These are phyloP conservation scores for Prolemur simus DNA, from an alignment of 2,113 vertebrate species.

Conservation along the genomic window DNA sequence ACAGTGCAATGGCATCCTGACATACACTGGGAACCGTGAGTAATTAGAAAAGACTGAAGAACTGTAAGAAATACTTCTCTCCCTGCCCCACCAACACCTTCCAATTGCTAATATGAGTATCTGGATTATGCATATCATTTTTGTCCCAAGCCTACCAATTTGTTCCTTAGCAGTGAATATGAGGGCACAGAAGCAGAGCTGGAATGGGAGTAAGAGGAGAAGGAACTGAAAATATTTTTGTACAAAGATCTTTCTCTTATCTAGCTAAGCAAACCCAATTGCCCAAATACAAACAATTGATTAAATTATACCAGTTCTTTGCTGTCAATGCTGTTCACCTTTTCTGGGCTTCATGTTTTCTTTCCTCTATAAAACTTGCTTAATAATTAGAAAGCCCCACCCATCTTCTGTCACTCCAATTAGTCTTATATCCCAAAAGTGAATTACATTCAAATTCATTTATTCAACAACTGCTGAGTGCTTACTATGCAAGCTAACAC, in stretches of 20 bases:
- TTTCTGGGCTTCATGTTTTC: not conserved
- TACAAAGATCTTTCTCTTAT: not conserved
- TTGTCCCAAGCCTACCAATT: constrained; percentile 1
- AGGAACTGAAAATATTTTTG: not conserved
- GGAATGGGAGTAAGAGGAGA: not conserved
- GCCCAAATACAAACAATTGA: not conserved
- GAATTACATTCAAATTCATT: constrained; percentile 28
- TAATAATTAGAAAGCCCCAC: constrained; percentile 2
- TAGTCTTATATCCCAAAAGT: not conserved
- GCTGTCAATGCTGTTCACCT: not conserved
- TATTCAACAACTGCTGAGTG: constrained; percentile 29
- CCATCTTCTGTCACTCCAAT: not conserved
- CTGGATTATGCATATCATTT: not conserved
- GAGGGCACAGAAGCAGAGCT: not conserved
- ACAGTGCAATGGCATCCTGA: not conserved
- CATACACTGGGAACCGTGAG: not conserved
- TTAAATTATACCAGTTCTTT: constrained; percentile 13
- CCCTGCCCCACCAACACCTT: not conserved
- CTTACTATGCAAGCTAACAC: not conserved
- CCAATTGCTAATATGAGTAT: not conserved
- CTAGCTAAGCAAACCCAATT: constrained; percentile 2
- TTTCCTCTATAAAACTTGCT: not conserved
- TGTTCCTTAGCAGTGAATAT: not conserved
- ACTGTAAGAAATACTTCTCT: not conserved
- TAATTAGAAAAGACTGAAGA: not conserved